Evolutionary conservation across 2,888 invertebrate genomes (phyloP).

Genomic region (Heliconius cydno): DNA sequence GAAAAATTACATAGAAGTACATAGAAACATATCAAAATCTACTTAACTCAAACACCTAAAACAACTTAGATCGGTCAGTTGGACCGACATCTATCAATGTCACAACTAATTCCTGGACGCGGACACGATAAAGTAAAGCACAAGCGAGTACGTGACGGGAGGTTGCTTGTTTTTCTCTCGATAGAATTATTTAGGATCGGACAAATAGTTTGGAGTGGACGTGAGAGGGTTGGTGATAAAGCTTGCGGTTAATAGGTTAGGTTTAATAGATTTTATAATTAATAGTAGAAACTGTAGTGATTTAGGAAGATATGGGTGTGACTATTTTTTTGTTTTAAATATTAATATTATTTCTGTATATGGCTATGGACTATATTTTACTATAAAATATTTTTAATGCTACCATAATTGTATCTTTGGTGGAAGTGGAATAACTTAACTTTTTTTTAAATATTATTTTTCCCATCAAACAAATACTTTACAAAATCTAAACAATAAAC

Average conservation of each 20-base stretch:
- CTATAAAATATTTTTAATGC: no score
- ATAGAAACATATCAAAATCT: background rate
- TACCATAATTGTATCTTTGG: no score
- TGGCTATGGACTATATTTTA: no score
- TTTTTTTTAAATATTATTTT: background rate
- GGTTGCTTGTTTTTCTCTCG: slow-evolving; percentile 63
- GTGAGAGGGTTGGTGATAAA: slow-evolving; percentile 57
- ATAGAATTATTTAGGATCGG: slow-evolving; percentile 64
- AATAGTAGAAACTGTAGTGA: no score
- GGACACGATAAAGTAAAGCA: slow-evolving; percentile 60
- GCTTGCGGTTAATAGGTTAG: slow-evolving; percentile 22
- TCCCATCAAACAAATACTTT: background rate
- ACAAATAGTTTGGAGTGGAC: slow-evolving; percentile 67
- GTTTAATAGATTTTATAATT: slow-evolving; percentile 14
- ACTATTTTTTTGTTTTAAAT: background rate
- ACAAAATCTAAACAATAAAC: slow-evolving; percentile 15
- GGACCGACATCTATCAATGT: slow-evolving; percentile 58
- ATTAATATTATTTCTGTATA: background rate
- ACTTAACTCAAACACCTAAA: background rate
- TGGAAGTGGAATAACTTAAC: no score
- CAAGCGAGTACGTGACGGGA: slow-evolving; percentile 54
- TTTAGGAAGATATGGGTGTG: background rate
- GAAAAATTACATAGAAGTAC: background rate
- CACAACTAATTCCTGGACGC: slow-evolving; percentile 60
- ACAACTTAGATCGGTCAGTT: slow-evolving; percentile 8